Evolutionary conservation across 2,113 vertebrate species (phyloP), one percentile per base, ranked within the genome.

Genomic region (Elephantulus edwardii): DNA sequence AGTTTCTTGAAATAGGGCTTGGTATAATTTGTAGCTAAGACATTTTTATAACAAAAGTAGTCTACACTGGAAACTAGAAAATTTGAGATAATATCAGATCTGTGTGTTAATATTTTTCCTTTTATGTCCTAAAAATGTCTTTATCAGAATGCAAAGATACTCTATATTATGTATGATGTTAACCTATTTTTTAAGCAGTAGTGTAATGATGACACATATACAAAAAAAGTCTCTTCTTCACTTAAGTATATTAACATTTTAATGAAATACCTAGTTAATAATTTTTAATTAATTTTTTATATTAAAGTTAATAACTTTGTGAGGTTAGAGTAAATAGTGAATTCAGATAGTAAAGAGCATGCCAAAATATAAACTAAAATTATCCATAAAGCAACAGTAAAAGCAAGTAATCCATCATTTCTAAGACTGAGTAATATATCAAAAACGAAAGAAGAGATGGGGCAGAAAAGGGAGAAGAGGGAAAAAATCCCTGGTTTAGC

Each of bases 1-100:
- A 89, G 19, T 81, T 93, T 42, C 42, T 93, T n/a, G 78, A 91
- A 95, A 77, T 46, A 16, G 84, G 9, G 4, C 35, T 87, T 86
- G 8, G 74, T 64, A 48, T 66, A 35, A 85, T 83, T 83, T 91
- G 46, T 12, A 75, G 48, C 16, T 26, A 83, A 19, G 19, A 54
- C 66, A 20, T 4, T 40, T n/a, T 54, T 50, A 79, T 81, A 60
- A 71, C 8, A 62, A 64, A 86, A 85, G 5, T 17, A 54, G 52
- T 54, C 12, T 79, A 11, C 54, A 70, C 22, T 42, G 5, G 10
- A 28, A 82, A 26, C 88, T 75, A 46, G 50, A 79, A 87, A 88
- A 62, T 62, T 56, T 70, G 16, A n/a, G 9, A 64, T 6, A 58
- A 2, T 71, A 30, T 38, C 87, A 75, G 26, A 54, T 28, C 70